Evolutionary conservation across 2,113 vertebrate species (phyloP).

Genomic region (Sapajus apella): DNA sequence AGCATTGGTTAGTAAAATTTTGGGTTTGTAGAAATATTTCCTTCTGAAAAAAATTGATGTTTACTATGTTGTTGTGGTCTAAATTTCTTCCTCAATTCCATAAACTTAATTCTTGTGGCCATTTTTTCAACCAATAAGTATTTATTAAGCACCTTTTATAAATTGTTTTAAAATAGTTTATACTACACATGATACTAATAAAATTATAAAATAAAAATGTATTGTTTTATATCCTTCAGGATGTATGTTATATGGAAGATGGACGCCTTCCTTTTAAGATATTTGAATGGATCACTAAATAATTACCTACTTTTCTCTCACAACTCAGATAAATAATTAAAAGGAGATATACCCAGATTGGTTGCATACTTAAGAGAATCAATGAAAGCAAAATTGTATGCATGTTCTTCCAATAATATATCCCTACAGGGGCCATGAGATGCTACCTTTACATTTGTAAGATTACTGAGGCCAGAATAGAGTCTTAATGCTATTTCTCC

Average conservation of each 20-base stretch:
- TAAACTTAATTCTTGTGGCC: neutral
- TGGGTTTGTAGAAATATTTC: neutral
- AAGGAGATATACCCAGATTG: slow-evolving; percentile 73
- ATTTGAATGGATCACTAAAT: slow-evolving; percentile 70
- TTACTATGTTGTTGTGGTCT: slow-evolving; percentile 20
- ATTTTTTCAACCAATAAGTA: slow-evolving; percentile 18
- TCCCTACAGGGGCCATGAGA: slow-evolving; percentile 74
- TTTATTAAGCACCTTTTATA: slow-evolving; percentile 37
- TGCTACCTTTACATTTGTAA: slow-evolving; percentile 51
- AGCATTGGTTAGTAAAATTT: neutral
- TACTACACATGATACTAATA: neutral
- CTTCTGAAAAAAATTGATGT: slow-evolving; percentile 33
- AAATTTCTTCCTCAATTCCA: slow-evolving; percentile 33
- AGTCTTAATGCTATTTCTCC: neutral
- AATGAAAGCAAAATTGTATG: slow-evolving; percentile 82
- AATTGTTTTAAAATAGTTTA: slow-evolving; percentile 1
- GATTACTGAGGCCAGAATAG: slow-evolving; percentile 14
- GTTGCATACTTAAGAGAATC: slow-evolving; percentile 80
- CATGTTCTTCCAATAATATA: slow-evolving; percentile 71
- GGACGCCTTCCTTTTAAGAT: slow-evolving; percentile 68
- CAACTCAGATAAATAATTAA: slow-evolving; percentile 81
- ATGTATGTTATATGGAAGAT: slow-evolving; percentile 68
- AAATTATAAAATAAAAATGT: slow-evolving; percentile 52
- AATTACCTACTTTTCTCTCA: slow-evolving; percentile 78
- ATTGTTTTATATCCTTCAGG: slow-evolving; percentile 75